Evolutionary conservation across 2,113 vertebrate genomes (phyloP).

Genomic region (Genyomyrus donnyi): DNA sequence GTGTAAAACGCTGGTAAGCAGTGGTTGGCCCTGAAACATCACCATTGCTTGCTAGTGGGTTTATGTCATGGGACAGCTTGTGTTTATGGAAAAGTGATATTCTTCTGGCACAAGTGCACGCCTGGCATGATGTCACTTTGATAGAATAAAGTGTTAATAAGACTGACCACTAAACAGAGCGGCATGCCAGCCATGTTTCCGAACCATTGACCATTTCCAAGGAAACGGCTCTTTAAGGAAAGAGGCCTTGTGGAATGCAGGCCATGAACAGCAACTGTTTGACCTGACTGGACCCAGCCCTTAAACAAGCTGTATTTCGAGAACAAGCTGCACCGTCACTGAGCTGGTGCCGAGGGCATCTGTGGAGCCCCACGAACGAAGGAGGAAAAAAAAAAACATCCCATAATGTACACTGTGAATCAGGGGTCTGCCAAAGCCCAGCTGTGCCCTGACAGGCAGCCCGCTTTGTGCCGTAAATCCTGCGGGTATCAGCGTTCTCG

Average conservation of each 20-base stretch:
- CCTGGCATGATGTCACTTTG: neutral
- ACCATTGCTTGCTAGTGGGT: neutral
- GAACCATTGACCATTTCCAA: neutral
- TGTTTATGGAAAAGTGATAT: neutral
- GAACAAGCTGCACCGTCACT: neutral
- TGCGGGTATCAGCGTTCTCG: neutral
- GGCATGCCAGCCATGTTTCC: neutral
- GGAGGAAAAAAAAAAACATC: neutral
- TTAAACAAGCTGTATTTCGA: neutral
- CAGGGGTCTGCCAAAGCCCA: neutral
- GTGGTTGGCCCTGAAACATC: neutral
- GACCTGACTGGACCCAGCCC: neutral
- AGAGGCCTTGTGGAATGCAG: neutral
- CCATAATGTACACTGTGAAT: neutral
- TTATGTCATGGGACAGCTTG: neutral
- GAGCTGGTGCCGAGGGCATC: neutral
- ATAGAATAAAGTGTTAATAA: neutral
- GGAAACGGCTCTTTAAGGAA: neutral
- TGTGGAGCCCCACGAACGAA: neutral
- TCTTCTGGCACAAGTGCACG: neutral
- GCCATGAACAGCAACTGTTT: neutral
- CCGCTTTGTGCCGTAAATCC: neutral
- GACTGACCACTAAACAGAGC: neutral
- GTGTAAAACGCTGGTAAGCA: neutral
- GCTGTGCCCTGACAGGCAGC: neutral